Evolutionary conservation across 2,113 vertebrate genomes (phyloP).

Genomic region (Marmota flaviventris): DNA sequence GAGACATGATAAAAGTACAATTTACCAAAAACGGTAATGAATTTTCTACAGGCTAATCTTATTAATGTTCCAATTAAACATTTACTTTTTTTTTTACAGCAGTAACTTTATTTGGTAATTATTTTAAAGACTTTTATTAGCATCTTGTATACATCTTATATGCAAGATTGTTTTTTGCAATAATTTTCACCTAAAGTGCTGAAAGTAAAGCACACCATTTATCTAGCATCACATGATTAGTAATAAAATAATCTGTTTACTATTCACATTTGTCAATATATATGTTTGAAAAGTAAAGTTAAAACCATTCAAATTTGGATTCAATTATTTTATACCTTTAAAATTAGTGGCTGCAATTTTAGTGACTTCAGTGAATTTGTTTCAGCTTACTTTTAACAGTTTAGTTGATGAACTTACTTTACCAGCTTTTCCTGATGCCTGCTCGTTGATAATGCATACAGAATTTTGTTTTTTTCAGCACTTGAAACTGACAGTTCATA

Average conservation of each 20-base stretch:
- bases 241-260: conserved; percentile 14
- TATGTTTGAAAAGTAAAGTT: neutral
- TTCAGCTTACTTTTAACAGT: conserved; percentile 26
- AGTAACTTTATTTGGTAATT: conserved; percentile 30
- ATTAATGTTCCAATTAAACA: conserved; percentile 4
- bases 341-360: conserved; percentile 9
- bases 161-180: neutral
- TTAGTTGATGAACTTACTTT: conserved; percentile 62
- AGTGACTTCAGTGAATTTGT: neutral
- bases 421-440: conserved; percentile 64
- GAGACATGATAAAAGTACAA: neutral
- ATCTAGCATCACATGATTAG: neutral
- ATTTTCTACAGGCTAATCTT: neutral
- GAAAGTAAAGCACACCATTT: conserved; percentile 29
- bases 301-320: neutral
- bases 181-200: neutral
- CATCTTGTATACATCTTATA: neutral
- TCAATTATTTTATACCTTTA: conserved; percentile 21
- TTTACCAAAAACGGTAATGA: neutral
- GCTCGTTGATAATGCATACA: conserved; percentile 66
- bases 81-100: conserved; percentile 13
- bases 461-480: conserved; percentile 74
- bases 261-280: conserved; percentile 30
- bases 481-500: conserved; percentile 61
- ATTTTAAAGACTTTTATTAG: conserved; percentile 56